Evolutionary conservation across 2,113 vertebrate genomes (phyloP).

Genomic region (Lophochroa leadbeateri): DNA sequence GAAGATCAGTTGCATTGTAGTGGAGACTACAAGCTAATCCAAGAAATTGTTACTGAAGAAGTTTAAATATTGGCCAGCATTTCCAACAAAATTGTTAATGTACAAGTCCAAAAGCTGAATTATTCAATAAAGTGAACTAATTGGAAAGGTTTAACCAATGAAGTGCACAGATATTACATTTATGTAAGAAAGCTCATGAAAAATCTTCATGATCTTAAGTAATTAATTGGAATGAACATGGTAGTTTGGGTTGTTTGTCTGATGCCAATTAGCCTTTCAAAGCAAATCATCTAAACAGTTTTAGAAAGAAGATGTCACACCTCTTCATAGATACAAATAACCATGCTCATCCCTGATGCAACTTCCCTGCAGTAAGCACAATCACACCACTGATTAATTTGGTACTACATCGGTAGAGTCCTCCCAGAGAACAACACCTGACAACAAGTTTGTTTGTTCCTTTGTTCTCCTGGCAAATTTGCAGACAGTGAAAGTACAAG

Average conservation of each 20-base stretch:
- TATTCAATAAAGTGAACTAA: neutral
- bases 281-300: neutral
- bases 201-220: neutral
- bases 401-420: neutral
- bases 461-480: constrained; percentile 50
- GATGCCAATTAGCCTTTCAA: neutral
- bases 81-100: neutral
- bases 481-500: constrained; percentile 97
- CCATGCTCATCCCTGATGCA: neutral
- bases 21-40: neutral
- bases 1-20: neutral
- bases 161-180: neutral
- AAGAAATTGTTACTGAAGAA: neutral
- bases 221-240: neutral
- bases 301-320: neutral
- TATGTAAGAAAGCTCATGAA: neutral
- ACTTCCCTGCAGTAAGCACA: constrained; percentile 42
- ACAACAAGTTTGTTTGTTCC: neutral
- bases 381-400: neutral
- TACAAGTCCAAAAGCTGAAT: neutral
- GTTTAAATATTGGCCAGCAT: neutral
- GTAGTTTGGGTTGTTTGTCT: neutral
- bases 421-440: neutral
- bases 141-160: neutral
- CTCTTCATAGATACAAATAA: neutral